phyloP scores from a whole-genome alignment of 2,888 invertebrate species.

The Metalampra italica region DNA sequence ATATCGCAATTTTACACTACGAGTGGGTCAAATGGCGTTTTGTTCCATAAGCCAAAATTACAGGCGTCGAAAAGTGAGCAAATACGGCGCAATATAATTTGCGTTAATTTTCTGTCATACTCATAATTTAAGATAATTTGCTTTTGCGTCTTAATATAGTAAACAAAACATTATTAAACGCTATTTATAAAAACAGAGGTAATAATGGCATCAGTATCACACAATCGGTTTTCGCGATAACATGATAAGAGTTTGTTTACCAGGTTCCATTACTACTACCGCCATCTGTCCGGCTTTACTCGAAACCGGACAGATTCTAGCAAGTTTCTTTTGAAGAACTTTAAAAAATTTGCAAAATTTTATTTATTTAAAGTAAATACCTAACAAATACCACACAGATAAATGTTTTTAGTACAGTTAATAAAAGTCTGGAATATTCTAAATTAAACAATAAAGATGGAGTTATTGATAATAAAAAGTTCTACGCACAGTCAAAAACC shows the following conservation, averaged over 20 bases:
- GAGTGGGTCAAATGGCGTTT: no score
- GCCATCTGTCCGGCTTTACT: conserved; percentile 39
- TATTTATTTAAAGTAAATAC: no score
- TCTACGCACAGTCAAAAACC: conserved; percentile 2
- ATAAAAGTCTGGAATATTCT: neutral
- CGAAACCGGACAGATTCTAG: conserved; percentile 20
- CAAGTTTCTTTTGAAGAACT: neutral
- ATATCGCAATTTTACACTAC: no score
- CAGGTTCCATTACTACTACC: conserved; percentile 15
- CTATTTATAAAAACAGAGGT: neutral
- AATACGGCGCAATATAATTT: no score
- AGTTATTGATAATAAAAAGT: neutral
- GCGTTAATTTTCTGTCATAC: no score
- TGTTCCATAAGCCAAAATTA: no score
- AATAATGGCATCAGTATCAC: neutral
- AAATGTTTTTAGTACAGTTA: neutral
- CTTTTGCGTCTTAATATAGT: neutral
- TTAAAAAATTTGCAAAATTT: no score
- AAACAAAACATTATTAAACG: neutral
- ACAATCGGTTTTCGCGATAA: conserved; percentile 1
- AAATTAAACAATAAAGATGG: neutral
- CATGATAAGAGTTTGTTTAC: neutral
- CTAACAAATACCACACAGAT: neutral
- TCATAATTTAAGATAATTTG: neutral
- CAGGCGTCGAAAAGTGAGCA: no score